A percentile compares a stretch with the other conserved stretches of the same genome.
Conservation (phyloP, 2,888 invertebrate species). For the Linnaemya tessellans region DNA sequence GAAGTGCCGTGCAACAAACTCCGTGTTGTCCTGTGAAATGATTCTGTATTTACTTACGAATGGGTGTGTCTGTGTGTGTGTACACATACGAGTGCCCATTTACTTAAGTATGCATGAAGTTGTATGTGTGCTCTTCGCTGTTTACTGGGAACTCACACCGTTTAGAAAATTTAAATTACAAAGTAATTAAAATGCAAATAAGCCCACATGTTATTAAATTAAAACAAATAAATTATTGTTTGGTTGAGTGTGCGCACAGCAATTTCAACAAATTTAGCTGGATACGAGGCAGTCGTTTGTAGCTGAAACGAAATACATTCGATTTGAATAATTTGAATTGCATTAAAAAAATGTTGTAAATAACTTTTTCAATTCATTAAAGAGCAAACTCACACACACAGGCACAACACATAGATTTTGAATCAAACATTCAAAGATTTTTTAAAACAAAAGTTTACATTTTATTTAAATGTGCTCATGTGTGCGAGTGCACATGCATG, state of each 20-base stretch:
- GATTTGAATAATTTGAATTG: constrained; percentile 33
- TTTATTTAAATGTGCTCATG: constrained; percentile 21
- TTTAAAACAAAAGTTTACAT: constrained; percentile 9
- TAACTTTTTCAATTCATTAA: constrained; percentile 16
- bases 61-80: too few relatives aligned
- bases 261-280: constrained; percentile 15
- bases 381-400: not conserved
- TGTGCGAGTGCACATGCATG: too few relatives aligned
- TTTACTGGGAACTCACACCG: constrained; percentile 1
- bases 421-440: constrained; percentile 34
- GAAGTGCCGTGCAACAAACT: too few relatives aligned
- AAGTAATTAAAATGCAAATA: constrained; percentile 70
- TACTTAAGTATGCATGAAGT: not conserved
- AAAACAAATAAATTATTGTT: constrained; percentile 12
- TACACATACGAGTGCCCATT: too few relatives aligned
- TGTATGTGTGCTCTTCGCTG: too few relatives aligned
- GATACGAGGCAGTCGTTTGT: constrained; percentile 39
- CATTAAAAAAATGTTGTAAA: constrained; percentile 48
- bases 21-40: too few relatives aligned
- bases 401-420: constrained; percentile 45
- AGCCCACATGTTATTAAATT: constrained; percentile 60
- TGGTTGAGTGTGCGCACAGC: not conserved
- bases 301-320: constrained; percentile 24
- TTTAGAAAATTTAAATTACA: constrained; percentile 47
- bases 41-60: too few relatives aligned